phyloP scores from a whole-genome alignment of 2,113 vertebrate genomes.

The Oenanthe melanoleuca region DNA sequence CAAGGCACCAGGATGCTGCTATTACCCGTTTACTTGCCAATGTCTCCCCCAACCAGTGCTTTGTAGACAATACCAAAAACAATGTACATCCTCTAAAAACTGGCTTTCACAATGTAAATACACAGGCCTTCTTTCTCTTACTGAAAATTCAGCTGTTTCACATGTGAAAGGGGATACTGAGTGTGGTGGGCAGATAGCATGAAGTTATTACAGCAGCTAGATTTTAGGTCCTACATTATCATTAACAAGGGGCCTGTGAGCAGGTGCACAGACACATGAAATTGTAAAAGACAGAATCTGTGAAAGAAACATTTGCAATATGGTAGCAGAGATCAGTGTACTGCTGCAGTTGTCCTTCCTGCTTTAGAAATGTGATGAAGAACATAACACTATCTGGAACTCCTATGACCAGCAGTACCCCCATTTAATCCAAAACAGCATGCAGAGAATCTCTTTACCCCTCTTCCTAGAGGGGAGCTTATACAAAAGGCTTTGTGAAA shows the following conservation, averaged over 20 bases:
- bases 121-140: not conserved
- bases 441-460: not conserved
- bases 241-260: not conserved
- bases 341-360: not conserved
- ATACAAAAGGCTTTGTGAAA: not conserved
- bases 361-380: not conserved
- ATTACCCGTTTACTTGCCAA: not conserved
- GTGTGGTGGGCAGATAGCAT: not conserved
- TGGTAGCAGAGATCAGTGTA: not conserved
- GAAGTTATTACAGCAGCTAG: not conserved
- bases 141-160: not conserved
- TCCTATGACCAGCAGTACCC: fast-evolving
- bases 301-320: not conserved
- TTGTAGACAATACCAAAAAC: not conserved
- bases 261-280: not conserved
- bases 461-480: not conserved
- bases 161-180: not conserved
- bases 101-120: not conserved
- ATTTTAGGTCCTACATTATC: not conserved
- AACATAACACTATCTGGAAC: fast-evolving
- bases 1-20: not conserved
- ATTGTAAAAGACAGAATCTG: not conserved
- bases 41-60: not conserved
- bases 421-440: not conserved
- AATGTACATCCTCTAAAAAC: not conserved